Evolutionary conservation across 2,113 vertebrate genomes (phyloP).

Genomic region (Limnothrissa miodon): DNA sequence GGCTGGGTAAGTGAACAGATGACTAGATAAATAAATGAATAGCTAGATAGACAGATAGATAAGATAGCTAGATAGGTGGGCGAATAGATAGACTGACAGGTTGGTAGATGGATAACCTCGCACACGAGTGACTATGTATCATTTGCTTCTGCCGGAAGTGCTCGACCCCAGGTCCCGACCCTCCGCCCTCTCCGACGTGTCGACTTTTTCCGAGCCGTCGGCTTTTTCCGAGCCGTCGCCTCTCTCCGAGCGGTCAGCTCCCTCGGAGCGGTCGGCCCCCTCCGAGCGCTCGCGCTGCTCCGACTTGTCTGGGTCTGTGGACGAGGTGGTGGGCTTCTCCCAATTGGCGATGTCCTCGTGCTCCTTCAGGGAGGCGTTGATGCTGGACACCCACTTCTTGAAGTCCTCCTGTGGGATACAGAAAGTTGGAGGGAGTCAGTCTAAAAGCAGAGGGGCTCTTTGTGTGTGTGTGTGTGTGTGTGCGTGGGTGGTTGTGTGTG

Average conservation of each 20-base stretch:
- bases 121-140: slow-evolving; percentile 45
- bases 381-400: slow-evolving; percentile 71
- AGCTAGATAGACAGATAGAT: slow-evolving; percentile 29
- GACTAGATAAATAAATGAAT: slow-evolving; percentile 33
- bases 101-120: slow-evolving; percentile 40
- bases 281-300: slow-evolving; percentile 73
- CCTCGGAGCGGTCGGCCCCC: slow-evolving; percentile 71
- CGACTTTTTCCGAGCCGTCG: slow-evolving; percentile 69
- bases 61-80: slow-evolving; percentile 36
- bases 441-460: not conserved
- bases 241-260: slow-evolving; percentile 66
- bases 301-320: slow-evolving; percentile 69
- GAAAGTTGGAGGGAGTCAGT: not conserved
- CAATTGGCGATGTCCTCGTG: slow-evolving; percentile 64
- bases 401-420: slow-evolving; percentile 67
- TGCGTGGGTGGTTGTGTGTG: too few species aligned
- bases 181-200: slow-evolving; percentile 69
- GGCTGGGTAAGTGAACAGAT: not conserved
- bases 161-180: slow-evolving; percentile 71
- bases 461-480: too few species aligned
- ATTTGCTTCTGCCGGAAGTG: slow-evolving; percentile 76
- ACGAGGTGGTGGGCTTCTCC: slow-evolving; percentile 71
- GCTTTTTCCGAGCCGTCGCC: slow-evolving; percentile 66
- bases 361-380: slow-evolving; percentile 65
- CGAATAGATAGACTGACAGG: slow-evolving; percentile 25